Evolutionary conservation across 2,797 vertebrate species (phyloP).

Genomic region (Coluber constrictor): DNA sequence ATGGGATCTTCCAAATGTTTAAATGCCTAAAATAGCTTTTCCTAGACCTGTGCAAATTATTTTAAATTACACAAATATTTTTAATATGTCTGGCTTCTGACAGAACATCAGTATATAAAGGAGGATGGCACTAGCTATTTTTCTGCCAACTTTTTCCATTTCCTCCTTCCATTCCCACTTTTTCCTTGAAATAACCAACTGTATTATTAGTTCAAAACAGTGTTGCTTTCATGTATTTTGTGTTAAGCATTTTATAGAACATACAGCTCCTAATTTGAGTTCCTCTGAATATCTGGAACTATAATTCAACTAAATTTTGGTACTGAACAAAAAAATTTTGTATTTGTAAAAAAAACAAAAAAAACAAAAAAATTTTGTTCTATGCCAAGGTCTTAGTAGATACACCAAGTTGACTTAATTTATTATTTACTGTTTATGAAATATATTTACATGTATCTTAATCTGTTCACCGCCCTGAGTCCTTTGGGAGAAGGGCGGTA

Average conservation of each 20-base stretch:
- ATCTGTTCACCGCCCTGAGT: too few relatives aligned
- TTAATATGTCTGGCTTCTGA: conserved; percentile 70
- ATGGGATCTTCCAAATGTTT: conserved; percentile 61
- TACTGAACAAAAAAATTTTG: neutral
- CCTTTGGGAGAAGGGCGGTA: too few relatives aligned
- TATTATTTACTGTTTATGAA: too few relatives aligned
- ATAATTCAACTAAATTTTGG: neutral
- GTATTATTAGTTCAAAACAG: conserved; percentile 60
- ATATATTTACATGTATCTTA: too few relatives aligned
- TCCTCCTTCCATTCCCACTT: conserved; percentile 30
- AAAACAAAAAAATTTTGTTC: too few relatives aligned
- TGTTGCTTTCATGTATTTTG: conserved; percentile 56
- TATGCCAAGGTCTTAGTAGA: too few relatives aligned
- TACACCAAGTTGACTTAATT: too few relatives aligned
- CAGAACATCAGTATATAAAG: conserved; percentile 64
- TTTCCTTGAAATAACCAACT: conserved; percentile 58
- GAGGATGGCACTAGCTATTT: conserved; percentile 56
- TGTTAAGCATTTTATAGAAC: conserved; percentile 1
- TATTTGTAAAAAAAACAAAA: too few relatives aligned
- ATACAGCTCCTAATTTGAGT: neutral
- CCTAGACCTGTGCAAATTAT: conserved; percentile 71
- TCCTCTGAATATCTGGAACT: neutral
- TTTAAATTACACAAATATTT: conserved; percentile 76
- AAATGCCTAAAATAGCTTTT: conserved; percentile 71
- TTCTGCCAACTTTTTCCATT: conserved; percentile 48